Base-by-base conservation (phyloP, 2,888 invertebrate species). In the Campopleginae sp. region DNA sequence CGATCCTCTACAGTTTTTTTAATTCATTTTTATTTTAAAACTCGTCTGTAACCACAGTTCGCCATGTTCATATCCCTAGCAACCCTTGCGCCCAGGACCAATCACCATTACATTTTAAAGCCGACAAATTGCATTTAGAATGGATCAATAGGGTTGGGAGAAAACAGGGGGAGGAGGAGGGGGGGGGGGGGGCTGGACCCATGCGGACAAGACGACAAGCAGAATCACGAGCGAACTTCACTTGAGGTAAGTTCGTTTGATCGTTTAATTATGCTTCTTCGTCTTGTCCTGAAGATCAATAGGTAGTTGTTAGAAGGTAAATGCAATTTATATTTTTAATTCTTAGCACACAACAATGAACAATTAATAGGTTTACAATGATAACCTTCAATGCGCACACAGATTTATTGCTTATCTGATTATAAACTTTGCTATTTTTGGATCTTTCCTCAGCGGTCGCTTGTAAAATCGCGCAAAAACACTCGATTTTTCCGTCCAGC, bases 231-330 rank as follows among this genome's bases (percentile, higher is more conserved):
- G 65, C 76, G 65, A 76, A 51, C 65, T 61, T 75, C 61, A 65
- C 76, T 65, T 76, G 38, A 75, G 65, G 65, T 76, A 58, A 81
- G 75, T 61, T 68, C 76, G 70, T 76, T 82, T 70, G 38, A 38
- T 38, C 38, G 38, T 38, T 38, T 38, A 38, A 38, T 38, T 38
- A 38, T 38, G 38, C 38, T 65, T 71, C 72, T 58, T 66, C 72
- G 76, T 77, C 77, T 77, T 77, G 72, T 72, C 72, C 77, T 77
- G 72, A 72, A 77, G 74, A 71, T 80, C 75, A 79, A 80, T 83
- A n/a, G 65, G 75, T 83, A 83, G 83, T 83, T 83, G 75, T 79
- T 83, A 17, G 76, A 80, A 83, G 68, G 19, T 75, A 51, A 17
- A 80, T 71, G 79, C 70, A 75, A 83, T 75, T 80, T 71, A 75